These are phyloP conservation scores for Resseliella maxima DNA, from an alignment of 2,888 invertebrate genomes.

Conservation along the genomic window DNA sequence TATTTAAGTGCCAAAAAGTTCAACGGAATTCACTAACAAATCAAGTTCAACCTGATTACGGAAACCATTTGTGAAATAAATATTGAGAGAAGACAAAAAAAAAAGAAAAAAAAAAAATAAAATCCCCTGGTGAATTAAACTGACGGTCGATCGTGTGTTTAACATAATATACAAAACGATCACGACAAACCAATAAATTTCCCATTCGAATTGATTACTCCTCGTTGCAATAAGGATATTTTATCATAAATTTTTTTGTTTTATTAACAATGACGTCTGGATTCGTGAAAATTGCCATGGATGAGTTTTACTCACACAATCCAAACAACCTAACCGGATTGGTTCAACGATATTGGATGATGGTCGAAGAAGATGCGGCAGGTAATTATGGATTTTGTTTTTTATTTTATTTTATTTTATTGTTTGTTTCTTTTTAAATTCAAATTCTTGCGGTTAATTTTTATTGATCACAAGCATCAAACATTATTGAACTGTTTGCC, in stretches of 20 bases:
- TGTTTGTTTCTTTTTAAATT: not conserved
- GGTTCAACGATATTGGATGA: conserved; percentile 77
- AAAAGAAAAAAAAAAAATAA: not conserved
- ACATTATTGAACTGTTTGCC: conserved; percentile 1
- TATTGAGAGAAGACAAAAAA: too few relatives aligned
- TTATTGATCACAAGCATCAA: not conserved
- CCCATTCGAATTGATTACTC: conserved; percentile 14
- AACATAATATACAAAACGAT: not conserved
- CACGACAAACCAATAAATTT: not conserved
- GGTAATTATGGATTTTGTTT: conserved; percentile 68
- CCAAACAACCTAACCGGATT: conserved; percentile 73
- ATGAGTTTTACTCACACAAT: conserved; percentile 71
- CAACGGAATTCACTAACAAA: not conserved
- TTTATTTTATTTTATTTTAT: not conserved
- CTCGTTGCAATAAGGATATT: not conserved
- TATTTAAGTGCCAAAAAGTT: conserved; percentile 21
- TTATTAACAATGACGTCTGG: conserved; percentile 69
- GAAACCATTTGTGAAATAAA: conserved; percentile 25
- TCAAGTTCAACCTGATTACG: not conserved
- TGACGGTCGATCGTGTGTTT: not conserved
- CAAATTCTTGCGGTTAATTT: not conserved
- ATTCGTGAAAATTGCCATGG: conserved; percentile 75
- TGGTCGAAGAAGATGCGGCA: conserved; percentile 77
- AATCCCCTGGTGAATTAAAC: not conserved
- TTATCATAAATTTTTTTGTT: conserved; percentile 2